Conservation (phyloP, 64 coral and sea anemone species). For the Actinia equina region DNA sequence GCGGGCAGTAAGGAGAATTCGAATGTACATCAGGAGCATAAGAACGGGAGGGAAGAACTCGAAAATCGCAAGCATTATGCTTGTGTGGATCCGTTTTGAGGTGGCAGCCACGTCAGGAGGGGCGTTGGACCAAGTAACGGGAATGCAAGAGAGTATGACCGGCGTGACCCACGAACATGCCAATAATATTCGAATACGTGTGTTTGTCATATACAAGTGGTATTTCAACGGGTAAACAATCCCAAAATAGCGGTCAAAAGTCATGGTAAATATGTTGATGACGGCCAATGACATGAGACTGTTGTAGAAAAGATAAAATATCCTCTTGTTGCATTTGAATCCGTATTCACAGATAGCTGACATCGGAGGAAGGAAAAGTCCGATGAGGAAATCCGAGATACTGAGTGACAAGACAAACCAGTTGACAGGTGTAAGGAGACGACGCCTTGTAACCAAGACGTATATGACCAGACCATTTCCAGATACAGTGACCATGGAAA, state of each 20-base stretch:
- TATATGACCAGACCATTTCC: slow-evolving; percentile 65
- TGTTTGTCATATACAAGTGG: neutral
- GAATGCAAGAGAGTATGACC: neutral
- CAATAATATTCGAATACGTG: neutral
- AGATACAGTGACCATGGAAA: slow-evolving; percentile 24
- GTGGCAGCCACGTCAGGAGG: neutral
- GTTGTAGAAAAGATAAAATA: slow-evolving; percentile 35
- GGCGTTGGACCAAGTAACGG: neutral
- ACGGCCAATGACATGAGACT: slow-evolving; percentile 36
- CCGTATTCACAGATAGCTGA: slow-evolving; percentile 27
- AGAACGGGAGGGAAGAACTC: slow-evolving; percentile 32
- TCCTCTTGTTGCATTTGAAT: slow-evolving; percentile 1
- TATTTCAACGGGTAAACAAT: slow-evolving; percentile 20
- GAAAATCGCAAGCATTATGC: slow-evolving; percentile 9
- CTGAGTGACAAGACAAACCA: slow-evolving; percentile 53
- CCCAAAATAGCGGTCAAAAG: slow-evolving; percentile 15
- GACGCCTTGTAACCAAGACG: slow-evolving; percentile 33
- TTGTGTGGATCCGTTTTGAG: neutral
- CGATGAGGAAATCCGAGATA: slow-evolving; percentile 62
- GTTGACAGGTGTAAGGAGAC: slow-evolving; percentile 54
- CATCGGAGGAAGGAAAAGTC: slow-evolving; percentile 31
- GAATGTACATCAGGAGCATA: neutral
- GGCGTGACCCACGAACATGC: neutral
- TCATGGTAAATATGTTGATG: slow-evolving; percentile 34
- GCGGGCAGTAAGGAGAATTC: slow-evolving; percentile 15